Percentiles rank a stretch among this genome's conserved stretches.
These are phyloP conservation scores for Halichoerus grypus DNA, from an alignment of 2,113 vertebrate species.

Conservation along the genomic window DNA sequence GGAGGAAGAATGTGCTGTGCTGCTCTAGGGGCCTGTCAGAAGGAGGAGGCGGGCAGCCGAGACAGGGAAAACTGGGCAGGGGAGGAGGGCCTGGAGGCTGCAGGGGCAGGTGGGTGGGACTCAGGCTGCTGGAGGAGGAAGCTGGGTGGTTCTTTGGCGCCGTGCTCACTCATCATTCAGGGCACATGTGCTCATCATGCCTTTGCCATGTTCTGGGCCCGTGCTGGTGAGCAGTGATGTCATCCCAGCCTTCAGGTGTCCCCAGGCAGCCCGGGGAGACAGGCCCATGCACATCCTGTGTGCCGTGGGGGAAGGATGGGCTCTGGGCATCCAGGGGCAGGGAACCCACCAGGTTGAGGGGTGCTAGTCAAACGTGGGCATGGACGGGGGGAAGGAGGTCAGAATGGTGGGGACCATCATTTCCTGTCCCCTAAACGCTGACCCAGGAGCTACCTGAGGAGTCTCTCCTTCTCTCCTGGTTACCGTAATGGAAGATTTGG, in stretches of 20 bases:
- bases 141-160: fast-evolving
- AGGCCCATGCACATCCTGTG: too few species aligned
- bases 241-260: neutral
- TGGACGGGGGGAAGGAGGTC: neutral
- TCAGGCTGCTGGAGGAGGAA: neutral
- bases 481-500: neutral
- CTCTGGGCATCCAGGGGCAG: neutral
- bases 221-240: fast-evolving
- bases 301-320: fast-evolving
- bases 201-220: neutral
- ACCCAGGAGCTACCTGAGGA: fast-evolving
- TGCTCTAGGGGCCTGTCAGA: neutral
- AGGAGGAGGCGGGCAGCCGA: neutral
- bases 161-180: neutral
- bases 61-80: too few species aligned
- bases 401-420: fast-evolving
- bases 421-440: fast-evolving
- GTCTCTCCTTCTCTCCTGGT: neutral
- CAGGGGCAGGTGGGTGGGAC: neutral
- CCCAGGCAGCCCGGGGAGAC: neutral
- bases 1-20: neutral
- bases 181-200: fast-evolving
- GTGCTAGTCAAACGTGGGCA: fast-evolving
- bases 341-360: neutral
- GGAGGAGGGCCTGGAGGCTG: neutral